Evolutionary conservation across 2,888 invertebrate genomes (phyloP).

Genomic region (Lutraria lutraria): DNA sequence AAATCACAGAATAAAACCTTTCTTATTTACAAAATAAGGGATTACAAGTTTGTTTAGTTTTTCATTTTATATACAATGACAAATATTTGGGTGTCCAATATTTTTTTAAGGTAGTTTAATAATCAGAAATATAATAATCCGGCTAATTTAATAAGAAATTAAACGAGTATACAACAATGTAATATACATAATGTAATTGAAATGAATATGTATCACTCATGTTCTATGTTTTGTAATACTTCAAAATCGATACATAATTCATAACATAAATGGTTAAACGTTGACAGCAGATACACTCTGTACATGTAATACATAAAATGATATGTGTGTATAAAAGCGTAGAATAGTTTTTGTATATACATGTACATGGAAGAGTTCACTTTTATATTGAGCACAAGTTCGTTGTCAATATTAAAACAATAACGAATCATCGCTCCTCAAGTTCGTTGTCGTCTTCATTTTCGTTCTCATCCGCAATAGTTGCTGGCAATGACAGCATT

Average conservation of each 20-base stretch:
- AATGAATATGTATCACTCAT: too few relatives aligned
- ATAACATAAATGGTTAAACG: not conserved
- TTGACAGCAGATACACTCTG: not conserved
- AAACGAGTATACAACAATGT: too few relatives aligned
- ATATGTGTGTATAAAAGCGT: not conserved
- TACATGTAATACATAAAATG: not conserved
- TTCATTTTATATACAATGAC: too few relatives aligned
- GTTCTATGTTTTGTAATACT: too few relatives aligned
- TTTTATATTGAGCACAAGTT: constrained; percentile 3
- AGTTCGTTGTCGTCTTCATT: constrained; percentile 26
- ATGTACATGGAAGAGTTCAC: constrained; percentile 9
- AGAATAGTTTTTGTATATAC: not conserved
- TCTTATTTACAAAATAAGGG: too few relatives aligned
- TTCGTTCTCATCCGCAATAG: constrained; percentile 60
- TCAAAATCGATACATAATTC: not conserved
- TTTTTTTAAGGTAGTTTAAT: too few relatives aligned
- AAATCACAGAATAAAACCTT: too few relatives aligned
- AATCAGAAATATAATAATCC: too few relatives aligned
- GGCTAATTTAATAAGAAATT: too few relatives aligned
- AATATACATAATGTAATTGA: too few relatives aligned
- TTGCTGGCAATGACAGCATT: constrained; percentile 62
- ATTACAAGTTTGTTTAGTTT: too few relatives aligned
- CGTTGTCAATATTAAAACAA: not conserved
- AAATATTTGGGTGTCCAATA: too few relatives aligned
- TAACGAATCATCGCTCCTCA: not conserved